Evolutionary conservation across 2,113 vertebrate species (phyloP).

Genomic region (Felis catus): DNA sequence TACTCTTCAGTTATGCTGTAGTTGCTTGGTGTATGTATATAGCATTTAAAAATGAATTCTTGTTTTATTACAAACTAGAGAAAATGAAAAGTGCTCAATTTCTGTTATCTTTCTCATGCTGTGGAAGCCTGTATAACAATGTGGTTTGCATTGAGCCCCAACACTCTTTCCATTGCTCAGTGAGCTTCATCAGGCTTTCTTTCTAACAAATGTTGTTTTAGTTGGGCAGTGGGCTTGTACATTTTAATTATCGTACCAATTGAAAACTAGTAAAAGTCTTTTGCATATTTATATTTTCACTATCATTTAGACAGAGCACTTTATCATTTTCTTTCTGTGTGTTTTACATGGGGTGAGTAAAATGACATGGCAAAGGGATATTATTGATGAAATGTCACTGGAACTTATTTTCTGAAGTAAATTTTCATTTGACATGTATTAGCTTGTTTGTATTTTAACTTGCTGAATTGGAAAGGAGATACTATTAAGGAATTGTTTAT

Average conservation of each 20-base stretch:
- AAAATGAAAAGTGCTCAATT: not conserved
- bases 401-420: not conserved
- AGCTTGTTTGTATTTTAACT: conserved; percentile 47
- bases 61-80: not conserved
- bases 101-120: not conserved
- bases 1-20: not conserved
- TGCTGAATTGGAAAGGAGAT: conserved; percentile 40
- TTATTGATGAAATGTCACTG: conserved; percentile 44
- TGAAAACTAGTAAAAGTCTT: not conserved
- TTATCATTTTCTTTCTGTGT: not conserved
- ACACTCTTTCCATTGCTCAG: not conserved
- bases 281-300: conserved; percentile 31
- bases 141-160: not conserved
- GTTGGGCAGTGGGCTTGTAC: not conserved
- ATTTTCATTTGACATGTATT: not conserved
- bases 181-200: not conserved
- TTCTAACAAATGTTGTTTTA: conserved; percentile 2
- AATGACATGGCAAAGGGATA: not conserved
- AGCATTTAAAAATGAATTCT: conserved; percentile 30
- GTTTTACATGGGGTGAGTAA: not conserved
- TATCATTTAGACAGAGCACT: not conserved
- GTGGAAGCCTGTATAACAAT: not conserved
- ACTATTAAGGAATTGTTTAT: not conserved
- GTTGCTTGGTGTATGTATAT: conserved; percentile 11
- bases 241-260: not conserved